These are phyloP conservation scores for Drosophila rufa DNA, from an alignment of 1,140 invertebrate species.

Conservation along the genomic window DNA sequence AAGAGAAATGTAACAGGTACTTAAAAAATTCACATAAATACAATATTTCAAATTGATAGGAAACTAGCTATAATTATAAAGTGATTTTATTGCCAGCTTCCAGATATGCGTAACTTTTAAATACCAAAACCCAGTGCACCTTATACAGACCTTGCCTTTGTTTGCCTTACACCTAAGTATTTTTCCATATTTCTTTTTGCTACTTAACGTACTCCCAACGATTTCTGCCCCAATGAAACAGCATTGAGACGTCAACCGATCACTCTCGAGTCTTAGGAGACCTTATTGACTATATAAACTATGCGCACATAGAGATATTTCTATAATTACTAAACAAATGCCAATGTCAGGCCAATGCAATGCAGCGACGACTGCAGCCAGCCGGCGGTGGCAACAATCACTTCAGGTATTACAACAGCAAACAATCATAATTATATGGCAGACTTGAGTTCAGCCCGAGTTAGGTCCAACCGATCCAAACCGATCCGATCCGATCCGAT, in stretches of 20 bases:
- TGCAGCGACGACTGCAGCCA: conserved; percentile 5
- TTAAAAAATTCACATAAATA: background rate
- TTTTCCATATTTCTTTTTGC: conserved; percentile 33
- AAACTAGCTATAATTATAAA: no score
- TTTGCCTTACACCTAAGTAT: conserved; percentile 31
- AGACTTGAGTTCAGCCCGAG: conserved; percentile 30
- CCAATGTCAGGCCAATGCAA: conserved; percentile 72
- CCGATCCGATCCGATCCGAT: conserved; percentile 22
- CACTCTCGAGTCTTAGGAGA: conserved; percentile 48
- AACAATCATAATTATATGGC: conserved; percentile 72
- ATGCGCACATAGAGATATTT: conserved; percentile 59
- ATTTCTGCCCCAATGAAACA: conserved; percentile 41
- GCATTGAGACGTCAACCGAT: conserved; percentile 71
- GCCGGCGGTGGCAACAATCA: conserved; percentile 48
- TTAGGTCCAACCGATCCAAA: conserved; percentile 28
- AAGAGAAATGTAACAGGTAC: background rate
- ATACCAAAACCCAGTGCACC: conserved; percentile 4
- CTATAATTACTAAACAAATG: conserved; percentile 76
- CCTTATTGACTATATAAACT: conserved; percentile 62
- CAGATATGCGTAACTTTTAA: background rate
- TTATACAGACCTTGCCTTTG: conserved; percentile 30
- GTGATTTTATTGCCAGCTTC: no score
- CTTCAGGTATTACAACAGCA: conserved; percentile 43
- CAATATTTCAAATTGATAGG: background rate
- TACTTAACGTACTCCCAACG: conserved; percentile 20